Conservation (phyloP, 2,888 invertebrate genomes). For the Mimas tiliae region DNA sequence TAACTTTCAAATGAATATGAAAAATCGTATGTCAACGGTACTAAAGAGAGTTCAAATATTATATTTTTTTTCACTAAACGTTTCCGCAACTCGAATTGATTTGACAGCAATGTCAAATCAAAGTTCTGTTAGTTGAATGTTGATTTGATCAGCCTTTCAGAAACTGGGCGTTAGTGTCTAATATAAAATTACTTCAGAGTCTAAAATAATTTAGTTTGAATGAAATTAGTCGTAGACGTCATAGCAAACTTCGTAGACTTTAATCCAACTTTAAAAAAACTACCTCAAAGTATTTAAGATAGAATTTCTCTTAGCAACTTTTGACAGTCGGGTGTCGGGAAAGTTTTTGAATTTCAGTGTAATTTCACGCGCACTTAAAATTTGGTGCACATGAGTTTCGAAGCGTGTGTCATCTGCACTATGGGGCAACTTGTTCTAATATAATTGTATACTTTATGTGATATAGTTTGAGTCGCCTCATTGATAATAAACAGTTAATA, state of each 20-base stretch:
- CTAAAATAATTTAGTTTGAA: too few species aligned
- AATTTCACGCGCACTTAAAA: conserved; percentile 4
- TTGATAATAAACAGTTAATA: neutral
- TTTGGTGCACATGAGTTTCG: conserved; percentile 1
- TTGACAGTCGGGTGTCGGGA: neutral
- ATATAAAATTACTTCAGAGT: too few species aligned
- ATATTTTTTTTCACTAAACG: too few species aligned
- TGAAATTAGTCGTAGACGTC: too few species aligned
- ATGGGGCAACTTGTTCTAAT: neutral
- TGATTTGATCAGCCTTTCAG: too few species aligned
- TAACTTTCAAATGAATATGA: too few species aligned
- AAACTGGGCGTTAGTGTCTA: too few species aligned
- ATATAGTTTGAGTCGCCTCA: neutral
- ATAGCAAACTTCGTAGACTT: neutral
- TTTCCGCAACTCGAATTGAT: too few species aligned
- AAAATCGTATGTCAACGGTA: too few species aligned
- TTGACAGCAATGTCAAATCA: too few species aligned
- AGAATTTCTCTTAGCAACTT: neutral
- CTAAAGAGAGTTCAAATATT: too few species aligned
- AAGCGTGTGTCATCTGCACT: conserved; percentile 12
- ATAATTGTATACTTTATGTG: neutral
- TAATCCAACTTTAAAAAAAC: neutral
- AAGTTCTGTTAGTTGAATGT: too few species aligned
- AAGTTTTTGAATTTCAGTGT: conserved; percentile 22
- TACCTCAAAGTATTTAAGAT: neutral